A percentile compares a stretch with the other conserved stretches of the same genome.
phyloP scores from a whole-genome alignment of 2,797 vertebrate genomes.

The Centroberyx gerrardi region DNA sequence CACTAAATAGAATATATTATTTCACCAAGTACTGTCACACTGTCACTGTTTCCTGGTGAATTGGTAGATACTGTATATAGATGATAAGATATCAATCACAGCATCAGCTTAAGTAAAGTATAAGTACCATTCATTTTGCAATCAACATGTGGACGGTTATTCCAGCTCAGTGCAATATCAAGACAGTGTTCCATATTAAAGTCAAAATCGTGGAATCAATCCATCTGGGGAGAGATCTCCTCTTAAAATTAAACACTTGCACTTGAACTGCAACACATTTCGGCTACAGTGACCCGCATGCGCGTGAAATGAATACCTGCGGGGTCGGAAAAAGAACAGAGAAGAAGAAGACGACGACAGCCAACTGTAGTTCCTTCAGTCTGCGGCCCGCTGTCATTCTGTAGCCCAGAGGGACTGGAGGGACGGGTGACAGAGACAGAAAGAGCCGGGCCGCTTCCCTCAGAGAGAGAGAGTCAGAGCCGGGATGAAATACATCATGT shows the following conservation, averaged over 20 bases:
- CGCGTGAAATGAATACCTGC: conserved; percentile 37
- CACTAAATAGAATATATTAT: too few relatives aligned
- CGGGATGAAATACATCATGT: conserved; percentile 59
- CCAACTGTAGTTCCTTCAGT: conserved; percentile 41
- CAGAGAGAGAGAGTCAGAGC: conserved; percentile 58
- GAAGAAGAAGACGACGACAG: conserved; percentile 9
- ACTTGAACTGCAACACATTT: conserved; percentile 14
- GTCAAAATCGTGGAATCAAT: conserved; percentile 16
- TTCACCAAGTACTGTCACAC: too few relatives aligned
- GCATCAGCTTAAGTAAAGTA: not conserved
- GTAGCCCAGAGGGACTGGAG: conserved; percentile 53
- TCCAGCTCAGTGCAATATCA: not conserved
- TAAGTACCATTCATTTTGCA: not conserved
- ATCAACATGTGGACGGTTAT: too few relatives aligned
- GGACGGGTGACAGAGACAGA: conserved; percentile 51
- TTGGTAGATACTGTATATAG: too few relatives aligned
- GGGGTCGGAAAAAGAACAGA: conserved; percentile 18
- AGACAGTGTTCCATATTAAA: not conserved
- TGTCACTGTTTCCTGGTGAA: too few relatives aligned
- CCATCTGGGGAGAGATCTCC: conserved; percentile 32
- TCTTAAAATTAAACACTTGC: conserved; percentile 27
- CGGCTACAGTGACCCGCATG: conserved; percentile 41
- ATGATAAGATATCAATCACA: too few relatives aligned
- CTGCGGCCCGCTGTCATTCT: conserved; percentile 52
- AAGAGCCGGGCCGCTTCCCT: conserved; percentile 41